A percentile compares a stretch with the other conserved stretches of the same genome.
These are phyloP conservation scores for Larimichthys polyactis DNA, from an alignment of 2,113 vertebrate genomes.

Conservation along the genomic window DNA sequence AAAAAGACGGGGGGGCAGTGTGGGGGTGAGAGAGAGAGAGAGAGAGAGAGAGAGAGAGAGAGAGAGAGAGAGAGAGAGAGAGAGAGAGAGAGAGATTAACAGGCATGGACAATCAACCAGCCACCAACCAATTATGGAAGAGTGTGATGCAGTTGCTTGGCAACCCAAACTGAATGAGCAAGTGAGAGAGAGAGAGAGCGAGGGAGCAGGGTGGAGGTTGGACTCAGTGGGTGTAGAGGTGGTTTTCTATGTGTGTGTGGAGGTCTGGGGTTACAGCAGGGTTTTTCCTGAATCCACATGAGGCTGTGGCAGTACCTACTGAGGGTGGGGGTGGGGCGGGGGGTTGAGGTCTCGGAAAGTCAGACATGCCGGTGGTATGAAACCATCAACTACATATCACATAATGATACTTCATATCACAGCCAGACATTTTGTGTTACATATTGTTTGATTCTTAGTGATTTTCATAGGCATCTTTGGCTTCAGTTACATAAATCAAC, in stretches of 20 bases:
- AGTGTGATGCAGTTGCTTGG: slow-evolving; percentile 80
- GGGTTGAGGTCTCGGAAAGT: slow-evolving; percentile 19
- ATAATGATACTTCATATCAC: background rate
- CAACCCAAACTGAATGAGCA: slow-evolving; percentile 72
- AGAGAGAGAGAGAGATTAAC: slow-evolving; percentile 71
- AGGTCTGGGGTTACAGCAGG: slow-evolving; percentile 49
- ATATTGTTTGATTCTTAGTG: too few relatives aligned
- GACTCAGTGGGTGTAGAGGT: slow-evolving; percentile 33
- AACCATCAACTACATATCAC: background rate
- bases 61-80: too few relatives aligned
- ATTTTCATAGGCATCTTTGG: background rate
- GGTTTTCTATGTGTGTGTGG: slow-evolving; percentile 14
- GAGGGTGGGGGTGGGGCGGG: background rate
- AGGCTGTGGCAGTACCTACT: slow-evolving; percentile 20
- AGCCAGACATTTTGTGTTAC: background rate
- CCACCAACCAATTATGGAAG: slow-evolving; percentile 77
- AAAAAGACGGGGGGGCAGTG: slow-evolving; percentile 17
- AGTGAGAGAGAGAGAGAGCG: slow-evolving; percentile 43
- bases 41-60: too few relatives aligned
- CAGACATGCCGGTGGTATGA: slow-evolving; percentile 3
- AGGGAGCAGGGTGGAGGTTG: slow-evolving; percentile 52
- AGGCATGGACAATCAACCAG: slow-evolving; percentile 78
- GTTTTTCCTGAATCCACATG: slow-evolving; percentile 47
- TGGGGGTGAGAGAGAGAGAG: slow-evolving; percentile 28
- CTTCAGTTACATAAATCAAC: background rate